These are phyloP conservation scores for Microvelia longipes DNA, from an alignment of 1,140 invertebrate genomes.

Conservation along the genomic window DNA sequence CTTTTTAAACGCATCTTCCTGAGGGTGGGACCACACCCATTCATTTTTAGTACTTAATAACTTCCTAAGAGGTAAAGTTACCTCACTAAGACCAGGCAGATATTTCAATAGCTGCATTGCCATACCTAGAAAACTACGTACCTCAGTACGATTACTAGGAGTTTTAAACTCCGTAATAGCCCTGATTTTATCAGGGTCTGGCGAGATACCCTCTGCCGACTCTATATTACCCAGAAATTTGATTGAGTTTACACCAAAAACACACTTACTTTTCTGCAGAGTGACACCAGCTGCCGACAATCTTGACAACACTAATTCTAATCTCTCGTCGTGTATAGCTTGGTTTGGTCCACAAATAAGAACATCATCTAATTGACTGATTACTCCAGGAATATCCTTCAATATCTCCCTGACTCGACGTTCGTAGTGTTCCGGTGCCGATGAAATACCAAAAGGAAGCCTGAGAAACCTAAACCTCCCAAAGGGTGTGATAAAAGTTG, in stretches of 20 bases:
- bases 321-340: background rate
- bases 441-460: constrained; percentile 30
- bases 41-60: background rate
- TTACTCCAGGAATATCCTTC: background rate
- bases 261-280: background rate
- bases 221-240: background rate
- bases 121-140: background rate
- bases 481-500: constrained; percentile 31
- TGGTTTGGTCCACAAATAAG: background rate
- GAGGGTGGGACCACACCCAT: background rate
- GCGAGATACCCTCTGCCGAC: background rate
- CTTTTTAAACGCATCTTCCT: background rate
- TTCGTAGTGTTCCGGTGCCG: constrained; percentile 17
- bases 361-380: background rate
- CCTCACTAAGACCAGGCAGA: background rate
- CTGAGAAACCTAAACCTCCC: constrained; percentile 29
- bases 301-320: background rate
- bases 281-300: background rate
- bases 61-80: background rate
- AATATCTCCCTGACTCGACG: background rate
- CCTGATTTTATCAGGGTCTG: background rate
- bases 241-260: background rate
- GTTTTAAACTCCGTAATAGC: background rate
- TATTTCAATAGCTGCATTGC: background rate
- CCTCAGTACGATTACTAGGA: background rate